Evolutionary conservation across 1,140 invertebrate genomes (phyloP).

Genomic region (Heliconius melpomene): DNA sequence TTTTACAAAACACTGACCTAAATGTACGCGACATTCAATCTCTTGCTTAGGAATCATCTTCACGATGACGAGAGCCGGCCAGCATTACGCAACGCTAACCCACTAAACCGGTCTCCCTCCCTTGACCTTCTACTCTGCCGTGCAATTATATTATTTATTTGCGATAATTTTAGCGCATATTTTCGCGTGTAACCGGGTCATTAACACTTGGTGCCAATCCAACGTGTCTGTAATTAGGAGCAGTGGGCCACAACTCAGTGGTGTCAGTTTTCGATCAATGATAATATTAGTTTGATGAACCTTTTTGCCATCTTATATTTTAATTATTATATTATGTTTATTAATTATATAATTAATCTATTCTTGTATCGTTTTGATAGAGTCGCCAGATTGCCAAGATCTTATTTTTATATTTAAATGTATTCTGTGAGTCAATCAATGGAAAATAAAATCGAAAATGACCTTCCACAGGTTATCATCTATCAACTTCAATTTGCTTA

Average conservation of each 20-base stretch:
- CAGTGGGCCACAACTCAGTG: slow-evolving; percentile 65
- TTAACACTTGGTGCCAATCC: slow-evolving; percentile 74
- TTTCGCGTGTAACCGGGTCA: slow-evolving; percentile 63
- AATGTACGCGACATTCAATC: background rate
- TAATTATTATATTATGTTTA: background rate
- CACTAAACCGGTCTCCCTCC: slow-evolving; percentile 60
- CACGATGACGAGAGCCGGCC: slow-evolving; percentile 37
- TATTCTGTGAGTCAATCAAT: too few relatives aligned
- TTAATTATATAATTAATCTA: background rate
- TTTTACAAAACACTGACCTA: slow-evolving; percentile 12
- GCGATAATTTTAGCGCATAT: slow-evolving; percentile 53
- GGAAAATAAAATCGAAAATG: too few relatives aligned
- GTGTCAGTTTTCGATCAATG: slow-evolving; percentile 20
- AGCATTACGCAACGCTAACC: slow-evolving; percentile 48
- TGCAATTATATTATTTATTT: slow-evolving; percentile 50
- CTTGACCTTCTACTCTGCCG: slow-evolving; percentile 61
- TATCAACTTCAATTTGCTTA: too few relatives aligned
- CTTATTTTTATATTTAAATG: too few relatives aligned
- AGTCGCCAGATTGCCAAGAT: too few relatives aligned
- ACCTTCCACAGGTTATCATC: too few relatives aligned
- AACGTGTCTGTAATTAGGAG: slow-evolving; percentile 68
- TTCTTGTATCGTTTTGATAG: too few relatives aligned
- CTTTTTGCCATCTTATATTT: background rate
- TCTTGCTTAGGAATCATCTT: slow-evolving; percentile 22
- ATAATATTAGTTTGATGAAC: background rate